Percentiles rank a stretch among this genome's conserved stretches.
These are phyloP conservation scores for Fabriciana adippe DNA, from an alignment of 2,888 invertebrate species.

Conservation along the genomic window DNA sequence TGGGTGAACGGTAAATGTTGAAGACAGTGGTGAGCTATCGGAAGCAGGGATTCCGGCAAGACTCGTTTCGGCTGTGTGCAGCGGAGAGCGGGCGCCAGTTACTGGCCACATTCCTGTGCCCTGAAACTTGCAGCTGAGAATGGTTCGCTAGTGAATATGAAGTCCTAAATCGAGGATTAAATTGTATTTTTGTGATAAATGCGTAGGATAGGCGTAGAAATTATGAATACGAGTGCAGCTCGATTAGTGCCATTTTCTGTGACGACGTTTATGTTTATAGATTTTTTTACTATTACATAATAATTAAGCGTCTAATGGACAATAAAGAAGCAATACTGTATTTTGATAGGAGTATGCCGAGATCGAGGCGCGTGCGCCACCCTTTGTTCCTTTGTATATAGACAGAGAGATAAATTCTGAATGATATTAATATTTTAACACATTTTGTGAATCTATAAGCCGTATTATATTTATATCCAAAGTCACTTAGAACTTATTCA, in stretches of 20 bases:
- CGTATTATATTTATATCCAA: conserved; percentile 59
- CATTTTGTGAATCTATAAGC: conserved; percentile 68
- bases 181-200: conserved; percentile 78
- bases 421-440: conserved; percentile 78
- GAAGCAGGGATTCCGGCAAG: conserved; percentile 45
- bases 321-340: conserved; percentile 58
- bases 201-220: conserved; percentile 69
- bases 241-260: conserved; percentile 75
- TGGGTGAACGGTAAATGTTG: conserved; percentile 46
- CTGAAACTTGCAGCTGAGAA: conserved; percentile 48
- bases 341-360: conserved; percentile 44
- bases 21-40: conserved; percentile 43
- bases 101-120: conserved; percentile 63
- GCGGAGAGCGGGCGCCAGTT: conserved; percentile 44
- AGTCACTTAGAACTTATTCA: conserved; percentile 63
- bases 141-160: conserved; percentile 51
- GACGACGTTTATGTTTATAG: conserved; percentile 60
- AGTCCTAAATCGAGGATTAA: conserved; percentile 65
- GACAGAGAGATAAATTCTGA: conserved; percentile 69
- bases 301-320: conserved; percentile 65
- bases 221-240: conserved; percentile 64
- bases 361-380: conserved; percentile 38
- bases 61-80: conserved; percentile 39
- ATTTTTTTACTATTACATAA: conserved; percentile 58
- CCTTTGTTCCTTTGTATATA: conserved; percentile 55